phyloP scores from a whole-genome alignment of 2,888 invertebrate genomes.

The Apocheima hispidaria region DNA sequence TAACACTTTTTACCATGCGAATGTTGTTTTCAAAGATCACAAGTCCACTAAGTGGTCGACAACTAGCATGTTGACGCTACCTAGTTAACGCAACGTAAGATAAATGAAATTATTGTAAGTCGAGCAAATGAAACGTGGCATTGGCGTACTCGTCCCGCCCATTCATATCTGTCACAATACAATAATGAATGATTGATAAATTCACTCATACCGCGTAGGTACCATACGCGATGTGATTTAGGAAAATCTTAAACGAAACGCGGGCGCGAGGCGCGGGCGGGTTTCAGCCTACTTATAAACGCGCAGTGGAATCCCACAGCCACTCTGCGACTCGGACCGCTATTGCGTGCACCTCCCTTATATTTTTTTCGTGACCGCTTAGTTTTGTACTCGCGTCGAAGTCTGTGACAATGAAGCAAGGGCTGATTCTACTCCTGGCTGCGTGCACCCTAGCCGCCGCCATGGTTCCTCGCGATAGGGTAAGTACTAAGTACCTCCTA shows the following conservation, averaged over 20 bases:
- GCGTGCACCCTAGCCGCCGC: constrained; percentile 61
- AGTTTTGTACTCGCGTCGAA: constrained; percentile 17
- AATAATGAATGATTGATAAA: constrained; percentile 47
- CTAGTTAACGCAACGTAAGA: no score
- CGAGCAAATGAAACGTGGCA: constrained; percentile 4
- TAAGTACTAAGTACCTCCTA: constrained; percentile 64
- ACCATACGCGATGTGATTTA: constrained; percentile 30
- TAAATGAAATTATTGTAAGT: no score
- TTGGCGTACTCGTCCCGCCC: constrained; percentile 31
- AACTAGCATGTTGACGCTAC: no score
- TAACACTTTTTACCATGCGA: no score
- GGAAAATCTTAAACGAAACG: constrained; percentile 17
- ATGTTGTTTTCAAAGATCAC: no score
- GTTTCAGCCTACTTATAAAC: constrained; percentile 51
- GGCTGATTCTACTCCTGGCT: constrained; percentile 57
- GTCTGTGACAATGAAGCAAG: constrained; percentile 58
- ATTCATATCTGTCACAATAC: constrained; percentile 47
- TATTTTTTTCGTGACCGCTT: constrained; percentile 39
- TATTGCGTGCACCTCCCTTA: constrained; percentile 47
- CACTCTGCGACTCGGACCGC: constrained; percentile 64
- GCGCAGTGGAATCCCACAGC: constrained; percentile 29
- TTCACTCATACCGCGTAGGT: constrained; percentile 42
- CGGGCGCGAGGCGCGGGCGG: constrained; percentile 39
- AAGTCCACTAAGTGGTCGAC: no score
- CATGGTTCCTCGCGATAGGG: constrained; percentile 65